These are phyloP conservation scores for Shinisaurus crocodilurus DNA, from an alignment of 2,113 vertebrate genomes.

Conservation along the genomic window DNA sequence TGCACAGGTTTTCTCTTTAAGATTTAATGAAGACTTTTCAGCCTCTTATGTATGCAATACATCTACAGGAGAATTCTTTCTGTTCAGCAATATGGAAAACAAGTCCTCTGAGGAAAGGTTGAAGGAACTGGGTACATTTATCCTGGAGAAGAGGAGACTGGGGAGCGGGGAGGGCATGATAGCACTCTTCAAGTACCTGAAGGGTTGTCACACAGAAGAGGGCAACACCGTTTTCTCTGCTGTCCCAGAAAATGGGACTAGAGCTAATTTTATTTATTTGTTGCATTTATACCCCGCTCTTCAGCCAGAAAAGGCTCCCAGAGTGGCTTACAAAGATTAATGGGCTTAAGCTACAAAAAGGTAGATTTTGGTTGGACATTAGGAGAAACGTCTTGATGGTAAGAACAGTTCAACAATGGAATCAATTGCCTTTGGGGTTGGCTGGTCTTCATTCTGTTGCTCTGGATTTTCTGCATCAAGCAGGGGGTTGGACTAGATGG, in stretches of 20 bases:
- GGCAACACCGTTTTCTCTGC: background rate
- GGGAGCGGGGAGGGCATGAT: background rate
- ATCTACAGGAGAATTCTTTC: background rate
- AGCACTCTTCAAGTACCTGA: background rate
- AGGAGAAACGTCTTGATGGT: background rate
- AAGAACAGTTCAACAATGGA: too few relatives aligned
- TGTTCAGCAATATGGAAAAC: background rate
- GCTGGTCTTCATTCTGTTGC: too few relatives aligned
- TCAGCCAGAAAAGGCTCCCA: too few relatives aligned
- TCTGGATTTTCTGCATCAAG: too few relatives aligned
- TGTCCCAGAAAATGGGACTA: background rate
- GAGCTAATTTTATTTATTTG: too few relatives aligned
- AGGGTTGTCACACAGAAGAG: background rate
- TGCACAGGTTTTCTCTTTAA: slow-evolving; percentile 6
- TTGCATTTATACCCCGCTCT: too few relatives aligned
- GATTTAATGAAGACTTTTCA: slow-evolving; percentile 13
- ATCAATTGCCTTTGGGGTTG: too few relatives aligned
- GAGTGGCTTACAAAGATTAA: too few relatives aligned
- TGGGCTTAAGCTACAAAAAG: background rate
- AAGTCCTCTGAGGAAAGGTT: background rate
- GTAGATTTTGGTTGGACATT: background rate
- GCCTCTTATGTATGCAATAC: background rate
- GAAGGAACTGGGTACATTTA: background rate
- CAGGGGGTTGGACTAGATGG: too few relatives aligned
- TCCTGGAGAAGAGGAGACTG: background rate